phyloP scores from a whole-genome alignment of 1,140 invertebrate genomes.

The Phymorhynchus buccinoides region DNA sequence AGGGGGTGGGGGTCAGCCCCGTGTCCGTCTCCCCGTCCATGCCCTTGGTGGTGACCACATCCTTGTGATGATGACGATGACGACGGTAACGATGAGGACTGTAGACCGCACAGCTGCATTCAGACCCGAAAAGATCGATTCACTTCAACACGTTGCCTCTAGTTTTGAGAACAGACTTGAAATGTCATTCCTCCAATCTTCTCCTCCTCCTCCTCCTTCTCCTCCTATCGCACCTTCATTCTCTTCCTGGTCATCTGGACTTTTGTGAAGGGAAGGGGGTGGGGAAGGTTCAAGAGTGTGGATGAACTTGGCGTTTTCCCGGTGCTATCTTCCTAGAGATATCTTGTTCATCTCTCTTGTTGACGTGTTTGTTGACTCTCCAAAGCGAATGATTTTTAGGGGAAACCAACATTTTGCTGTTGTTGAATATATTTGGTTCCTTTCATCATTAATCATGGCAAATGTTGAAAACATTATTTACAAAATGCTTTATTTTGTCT shows the following conservation, averaged over 20 bases:
- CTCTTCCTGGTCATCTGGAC: not conserved
- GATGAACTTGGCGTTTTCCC: not conserved
- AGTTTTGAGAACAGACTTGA: not conserved
- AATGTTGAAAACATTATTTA: too few species aligned
- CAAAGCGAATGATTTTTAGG: too few species aligned
- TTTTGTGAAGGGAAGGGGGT: not conserved
- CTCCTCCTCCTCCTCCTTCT: not conserved
- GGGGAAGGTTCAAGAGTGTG: not conserved
- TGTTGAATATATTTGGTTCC: too few species aligned
- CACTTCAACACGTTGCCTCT: not conserved
- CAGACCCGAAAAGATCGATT: not conserved
- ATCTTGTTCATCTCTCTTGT: not conserved
- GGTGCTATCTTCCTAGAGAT: not conserved
- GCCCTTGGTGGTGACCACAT: slow-evolving; percentile 30
- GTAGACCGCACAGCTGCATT: too few species aligned
- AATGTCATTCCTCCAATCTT: not conserved
- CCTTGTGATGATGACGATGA: slow-evolving; percentile 18
- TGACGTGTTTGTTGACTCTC: not conserved
- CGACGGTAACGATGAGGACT: not conserved
- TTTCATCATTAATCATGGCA: too few species aligned
- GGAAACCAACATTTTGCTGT: too few species aligned
- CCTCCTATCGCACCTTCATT: not conserved
- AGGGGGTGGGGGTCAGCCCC: not conserved
- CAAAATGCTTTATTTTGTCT: too few species aligned
- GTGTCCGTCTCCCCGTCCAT: not conserved